Conservation (phyloP, 2,888 invertebrate genomes). For the Lepidocyrtinus sp. region DNA sequence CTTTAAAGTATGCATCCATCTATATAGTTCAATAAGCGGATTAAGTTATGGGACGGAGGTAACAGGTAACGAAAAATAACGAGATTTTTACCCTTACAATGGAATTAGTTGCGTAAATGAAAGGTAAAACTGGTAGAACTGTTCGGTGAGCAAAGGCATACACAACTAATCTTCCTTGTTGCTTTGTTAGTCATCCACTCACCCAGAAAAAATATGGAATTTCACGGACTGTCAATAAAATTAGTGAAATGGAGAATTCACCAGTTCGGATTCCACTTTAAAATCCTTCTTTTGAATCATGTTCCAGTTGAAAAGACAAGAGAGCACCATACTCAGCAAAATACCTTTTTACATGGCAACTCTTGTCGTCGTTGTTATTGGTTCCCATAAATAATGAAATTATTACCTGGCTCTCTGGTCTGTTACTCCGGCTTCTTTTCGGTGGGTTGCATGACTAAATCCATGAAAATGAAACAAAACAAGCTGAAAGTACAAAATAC, state of each 20-base stretch:
- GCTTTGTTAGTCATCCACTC: conserved; percentile 9
- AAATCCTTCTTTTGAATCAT: too few relatives aligned
- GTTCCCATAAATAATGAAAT: conserved; percentile 43
- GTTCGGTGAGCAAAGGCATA: background rate
- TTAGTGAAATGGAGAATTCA: conserved; percentile 27
- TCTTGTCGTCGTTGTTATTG: conserved; percentile 39
- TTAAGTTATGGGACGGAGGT: too few relatives aligned
- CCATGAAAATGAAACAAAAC: background rate
- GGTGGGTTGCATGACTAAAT: conserved; percentile 10
- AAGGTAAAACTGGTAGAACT: background rate
- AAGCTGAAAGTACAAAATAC: conserved; percentile 19
- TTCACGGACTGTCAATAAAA: conserved; percentile 48
- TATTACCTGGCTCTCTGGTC: too few relatives aligned
- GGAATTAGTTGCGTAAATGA: conserved; percentile 25
- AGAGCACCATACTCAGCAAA: too few relatives aligned
- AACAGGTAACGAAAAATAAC: too few relatives aligned
- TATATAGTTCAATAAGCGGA: too few relatives aligned
- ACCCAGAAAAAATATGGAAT: conserved; percentile 32
- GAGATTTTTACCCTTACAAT: too few relatives aligned
- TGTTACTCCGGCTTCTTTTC: too few relatives aligned
- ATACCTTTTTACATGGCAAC: too few relatives aligned
- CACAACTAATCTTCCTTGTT: background rate
- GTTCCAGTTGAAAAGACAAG: too few relatives aligned
- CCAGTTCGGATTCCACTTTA: too few relatives aligned
- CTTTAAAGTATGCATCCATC: too few relatives aligned